Percentiles rank a stretch among this genome's conserved stretches.
phyloP scores from a whole-genome alignment of 2,888 invertebrate genomes.

The Cheilosia scutellata region DNA sequence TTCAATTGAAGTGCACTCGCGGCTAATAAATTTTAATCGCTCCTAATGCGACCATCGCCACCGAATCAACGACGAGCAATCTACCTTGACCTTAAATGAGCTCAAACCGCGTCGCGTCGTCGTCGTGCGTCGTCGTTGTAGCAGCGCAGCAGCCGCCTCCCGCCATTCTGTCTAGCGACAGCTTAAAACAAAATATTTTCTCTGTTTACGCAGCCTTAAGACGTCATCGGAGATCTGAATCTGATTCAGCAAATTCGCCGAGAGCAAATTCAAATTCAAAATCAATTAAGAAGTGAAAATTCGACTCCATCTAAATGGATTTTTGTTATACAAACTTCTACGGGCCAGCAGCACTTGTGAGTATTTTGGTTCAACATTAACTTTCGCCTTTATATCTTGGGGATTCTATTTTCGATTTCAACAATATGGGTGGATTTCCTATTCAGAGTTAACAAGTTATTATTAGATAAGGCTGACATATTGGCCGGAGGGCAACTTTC shows the following conservation, averaged over 20 bases:
- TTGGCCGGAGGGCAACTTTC: conserved; percentile 32
- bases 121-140: background rate
- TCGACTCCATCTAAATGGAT: conserved; percentile 4
- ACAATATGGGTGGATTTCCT: conserved; percentile 4
- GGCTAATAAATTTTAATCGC: conserved; percentile 49
- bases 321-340: background rate
- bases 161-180: conserved; percentile 45
- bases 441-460: conserved; percentile 22
- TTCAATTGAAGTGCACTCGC: conserved; percentile 32
- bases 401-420: conserved; percentile 24
- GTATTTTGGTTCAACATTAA: conserved; percentile 15
- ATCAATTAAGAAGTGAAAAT: conserved; percentile 52
- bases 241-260: conserved; percentile 22
- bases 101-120: background rate
- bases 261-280: conserved; percentile 33
- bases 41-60: conserved; percentile 30
- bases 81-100: conserved; percentile 69
- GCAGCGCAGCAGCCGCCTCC: conserved; percentile 9
- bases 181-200: background rate
- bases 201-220: conserved; percentile 2
- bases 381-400: conserved; percentile 25
- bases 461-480: background rate
- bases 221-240: conserved; percentile 10
- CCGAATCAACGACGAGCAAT: conserved; percentile 32
- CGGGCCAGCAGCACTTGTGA: background rate